Evolutionary conservation across 2,888 invertebrate species (phyloP).

Genomic region (Lasioglossum figueresi): DNA sequence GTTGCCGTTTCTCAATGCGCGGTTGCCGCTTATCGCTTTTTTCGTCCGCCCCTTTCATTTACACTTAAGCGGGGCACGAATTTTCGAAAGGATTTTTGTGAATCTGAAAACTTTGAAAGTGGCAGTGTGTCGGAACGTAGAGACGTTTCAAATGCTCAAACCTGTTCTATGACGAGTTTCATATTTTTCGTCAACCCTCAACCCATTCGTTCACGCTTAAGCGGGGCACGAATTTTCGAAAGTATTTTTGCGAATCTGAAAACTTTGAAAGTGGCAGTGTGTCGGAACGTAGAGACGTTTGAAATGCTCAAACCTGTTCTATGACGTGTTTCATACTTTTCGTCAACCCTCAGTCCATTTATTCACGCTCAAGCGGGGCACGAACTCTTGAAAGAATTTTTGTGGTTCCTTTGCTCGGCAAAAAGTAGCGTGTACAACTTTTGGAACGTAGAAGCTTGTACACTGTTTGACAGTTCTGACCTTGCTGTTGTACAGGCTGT

Average conservation of each 20-base stretch:
- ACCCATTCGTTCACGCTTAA: no score
- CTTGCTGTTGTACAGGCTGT: not conserved
- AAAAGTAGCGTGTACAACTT: not conserved
- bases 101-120: not conserved
- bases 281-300: not conserved
- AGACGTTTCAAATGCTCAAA: not conserved
- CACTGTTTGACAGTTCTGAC: not conserved
- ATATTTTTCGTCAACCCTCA: not conserved
- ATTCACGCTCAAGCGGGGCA: no score
- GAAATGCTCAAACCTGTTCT: not conserved
- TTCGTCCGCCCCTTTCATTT: slow-evolving; percentile 34
- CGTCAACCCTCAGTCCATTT: no score
- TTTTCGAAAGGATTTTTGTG: not conserved
- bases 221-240: not conserved
- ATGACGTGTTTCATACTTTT: not conserved
- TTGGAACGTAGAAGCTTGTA: not conserved
- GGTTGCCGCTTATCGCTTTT: slow-evolving; percentile 25
- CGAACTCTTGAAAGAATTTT: not conserved
- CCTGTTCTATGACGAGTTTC: not conserved
- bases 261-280: not conserved
- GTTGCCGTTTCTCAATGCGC: not conserved
- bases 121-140: not conserved
- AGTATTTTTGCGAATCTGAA: not conserved
- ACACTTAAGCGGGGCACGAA: not conserved
- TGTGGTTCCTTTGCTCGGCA: not conserved